Percentiles rank a stretch among this genome's conserved stretches.
phyloP scores from a whole-genome alignment of 2,888 invertebrate genomes.

The Agrotis exclamationis region DNA sequence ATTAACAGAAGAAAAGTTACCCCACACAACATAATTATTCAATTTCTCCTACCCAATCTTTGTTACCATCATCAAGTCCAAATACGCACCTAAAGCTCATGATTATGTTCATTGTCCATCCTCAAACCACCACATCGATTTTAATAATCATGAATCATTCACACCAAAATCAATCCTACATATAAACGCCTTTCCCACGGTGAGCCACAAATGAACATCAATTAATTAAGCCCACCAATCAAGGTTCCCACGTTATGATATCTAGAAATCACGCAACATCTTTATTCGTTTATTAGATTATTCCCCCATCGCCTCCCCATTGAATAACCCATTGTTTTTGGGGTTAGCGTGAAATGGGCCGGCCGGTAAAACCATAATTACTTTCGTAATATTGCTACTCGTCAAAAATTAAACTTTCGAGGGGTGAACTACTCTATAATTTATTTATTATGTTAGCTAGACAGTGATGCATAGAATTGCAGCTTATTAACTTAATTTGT shows the following conservation, averaged over 20 bases:
- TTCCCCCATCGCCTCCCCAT: constrained; percentile 74
- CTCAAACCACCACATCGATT: not conserved
- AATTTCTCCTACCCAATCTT: not conserved
- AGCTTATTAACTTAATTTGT: constrained; percentile 21
- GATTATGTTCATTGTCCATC: not conserved
- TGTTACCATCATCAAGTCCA: not conserved
- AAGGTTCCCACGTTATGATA: constrained; percentile 90
- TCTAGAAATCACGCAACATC: constrained; percentile 91
- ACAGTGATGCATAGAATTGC: constrained; percentile 28
- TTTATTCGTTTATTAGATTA: constrained; percentile 88
- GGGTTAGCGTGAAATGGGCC: constrained; percentile 88
- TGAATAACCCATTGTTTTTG: constrained; percentile 84
- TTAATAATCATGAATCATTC: constrained; percentile 43
- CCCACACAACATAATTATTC: no score
- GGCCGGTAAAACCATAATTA: constrained; percentile 78
- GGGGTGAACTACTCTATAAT: constrained; percentile 46
- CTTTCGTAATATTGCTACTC: constrained; percentile 76
- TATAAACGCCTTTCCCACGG: constrained; percentile 81
- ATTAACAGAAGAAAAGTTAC: no score
- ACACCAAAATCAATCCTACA: constrained; percentile 43
- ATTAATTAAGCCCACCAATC: constrained; percentile 89
- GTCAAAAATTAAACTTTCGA: constrained; percentile 62
- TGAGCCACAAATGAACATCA: constrained; percentile 76
- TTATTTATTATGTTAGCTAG: constrained; percentile 45
- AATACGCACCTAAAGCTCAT: not conserved